Evolutionary conservation across 23 tunicate species (phyloP), one percentile per base, ranked within the genome.

Genomic region (Styela clava): DNA sequence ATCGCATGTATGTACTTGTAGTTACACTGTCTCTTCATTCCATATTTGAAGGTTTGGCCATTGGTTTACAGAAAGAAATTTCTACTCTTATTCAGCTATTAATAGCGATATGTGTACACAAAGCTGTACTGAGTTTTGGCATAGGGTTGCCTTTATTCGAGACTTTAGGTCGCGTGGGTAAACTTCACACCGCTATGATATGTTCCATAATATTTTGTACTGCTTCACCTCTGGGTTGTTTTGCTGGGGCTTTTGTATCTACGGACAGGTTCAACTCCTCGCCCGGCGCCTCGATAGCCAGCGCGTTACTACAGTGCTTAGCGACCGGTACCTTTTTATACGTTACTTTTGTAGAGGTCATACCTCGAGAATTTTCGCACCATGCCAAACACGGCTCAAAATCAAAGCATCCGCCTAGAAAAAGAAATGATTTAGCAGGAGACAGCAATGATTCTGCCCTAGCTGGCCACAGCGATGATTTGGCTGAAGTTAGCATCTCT

Each of bases 301-400:
- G 69, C 22, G 88, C 91, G 35, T 62, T 91, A n/a, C 37, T 91
- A 44, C 83, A 84, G 52, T 91, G 97, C 74, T 37, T 91, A 20
- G 97, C 88, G 23, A 73, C 91, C 0, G 97, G 97, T 9, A 91
- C 97, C 2, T 91, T 91, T 83, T 52, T 91, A 2, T 91, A 91
- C 44, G 86, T 91, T 37, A 91, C 97, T 73, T 91, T 91, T 64
- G 72, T 91, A 16, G 97, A 91, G 61, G 97, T 91, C 27, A 83
- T 91, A 34, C 97, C 97, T 3, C 24, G 62, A 29, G 97, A 91
- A 52, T 91, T 91, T 73, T 72, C 91, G 22, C 97, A 91, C 70
- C 52, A 71, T 31, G 2, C 74, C 36, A 61, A 74, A 5, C 79
- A 76, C 1, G 64, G 35, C 52, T 61, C 79, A 52, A 77, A 28